phyloP scores from a whole-genome alignment of 2,888 invertebrate genomes.

The Drosophila ezoana region DNA sequence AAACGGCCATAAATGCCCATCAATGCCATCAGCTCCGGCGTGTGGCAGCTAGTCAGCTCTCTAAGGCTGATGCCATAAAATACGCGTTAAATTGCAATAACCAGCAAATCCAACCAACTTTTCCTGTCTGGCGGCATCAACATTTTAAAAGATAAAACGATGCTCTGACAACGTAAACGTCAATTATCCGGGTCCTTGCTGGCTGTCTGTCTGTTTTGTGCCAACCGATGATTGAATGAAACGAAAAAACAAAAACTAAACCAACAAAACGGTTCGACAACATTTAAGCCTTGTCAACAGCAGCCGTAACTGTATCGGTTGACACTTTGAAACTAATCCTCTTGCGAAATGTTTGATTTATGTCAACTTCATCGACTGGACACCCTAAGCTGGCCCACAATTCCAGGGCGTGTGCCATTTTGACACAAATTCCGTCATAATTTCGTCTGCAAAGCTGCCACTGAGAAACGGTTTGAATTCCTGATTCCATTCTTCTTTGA shows the following conservation, averaged over 20 bases:
- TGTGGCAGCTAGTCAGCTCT: constrained; percentile 4
- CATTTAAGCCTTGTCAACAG: constrained; percentile 56
- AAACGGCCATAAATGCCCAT: constrained; percentile 48
- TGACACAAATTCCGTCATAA: no score
- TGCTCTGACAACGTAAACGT: constrained; percentile 52
- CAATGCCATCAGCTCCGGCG: constrained; percentile 10
- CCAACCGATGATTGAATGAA: constrained; percentile 60
- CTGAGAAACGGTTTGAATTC: no score
- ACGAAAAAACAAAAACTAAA: constrained; percentile 38
- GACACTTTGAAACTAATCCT: constrained; percentile 68
- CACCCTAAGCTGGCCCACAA: constrained; percentile 2
- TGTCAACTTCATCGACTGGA: constrained; percentile 53
- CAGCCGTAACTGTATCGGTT: constrained; percentile 36
- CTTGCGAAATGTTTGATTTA: constrained; percentile 68
- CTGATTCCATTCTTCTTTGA: no score
- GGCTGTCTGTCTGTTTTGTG: background rate
- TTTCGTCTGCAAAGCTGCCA: no score
- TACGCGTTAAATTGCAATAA: constrained; percentile 61
- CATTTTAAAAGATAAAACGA: constrained; percentile 57
- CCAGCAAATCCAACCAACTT: constrained; percentile 50
- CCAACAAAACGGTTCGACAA: constrained; percentile 41
- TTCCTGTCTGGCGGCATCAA: constrained; percentile 30
- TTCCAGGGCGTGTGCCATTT: background rate
- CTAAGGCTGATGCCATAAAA: constrained; percentile 41
- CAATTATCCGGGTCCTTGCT: constrained; percentile 56